A percentile compares a stretch with the other conserved stretches of the same genome.
Evolutionary conservation across 1,140 invertebrate genomes (phyloP).

Genomic region (Sipha flava): DNA sequence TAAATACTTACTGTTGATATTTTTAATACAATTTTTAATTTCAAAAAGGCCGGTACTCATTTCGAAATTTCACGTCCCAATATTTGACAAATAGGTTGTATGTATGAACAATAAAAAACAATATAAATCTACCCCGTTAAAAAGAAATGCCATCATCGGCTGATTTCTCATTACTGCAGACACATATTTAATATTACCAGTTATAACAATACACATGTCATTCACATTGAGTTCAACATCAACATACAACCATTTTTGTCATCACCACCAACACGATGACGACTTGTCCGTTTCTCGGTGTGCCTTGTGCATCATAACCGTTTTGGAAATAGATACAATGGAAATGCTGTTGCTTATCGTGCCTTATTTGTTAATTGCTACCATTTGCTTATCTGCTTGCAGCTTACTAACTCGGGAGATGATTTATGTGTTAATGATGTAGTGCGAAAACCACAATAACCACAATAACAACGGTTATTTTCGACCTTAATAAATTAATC

Average conservation of each 20-base stretch:
- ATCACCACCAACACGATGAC: no score
- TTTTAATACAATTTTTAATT: neutral
- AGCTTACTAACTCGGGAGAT: neutral
- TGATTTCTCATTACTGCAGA: no score
- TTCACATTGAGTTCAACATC: neutral
- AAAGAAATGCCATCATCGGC: no score
- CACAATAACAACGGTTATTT: neutral
- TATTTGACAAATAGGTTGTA: neutral
- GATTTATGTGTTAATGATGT: conserved; percentile 4
- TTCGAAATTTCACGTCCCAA: neutral
- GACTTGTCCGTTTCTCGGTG: neutral
- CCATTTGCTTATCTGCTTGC: conserved; percentile 2
- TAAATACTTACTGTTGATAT: neutral
- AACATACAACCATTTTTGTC: neutral
- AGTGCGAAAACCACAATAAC: conserved; percentile 6
- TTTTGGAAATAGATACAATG: neutral
- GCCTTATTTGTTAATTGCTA: conserved; percentile 7
- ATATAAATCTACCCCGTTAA: no score
- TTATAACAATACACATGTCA: neutral
- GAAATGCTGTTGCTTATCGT: neutral
- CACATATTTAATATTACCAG: neutral
- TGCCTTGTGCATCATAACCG: neutral
- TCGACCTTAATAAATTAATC: conserved; percentile 19
- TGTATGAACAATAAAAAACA: no score
- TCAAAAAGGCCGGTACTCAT: neutral